Base-by-base conservation (phyloP, 1,140 invertebrate species). In the Drosophila nigromelanica region DNA sequence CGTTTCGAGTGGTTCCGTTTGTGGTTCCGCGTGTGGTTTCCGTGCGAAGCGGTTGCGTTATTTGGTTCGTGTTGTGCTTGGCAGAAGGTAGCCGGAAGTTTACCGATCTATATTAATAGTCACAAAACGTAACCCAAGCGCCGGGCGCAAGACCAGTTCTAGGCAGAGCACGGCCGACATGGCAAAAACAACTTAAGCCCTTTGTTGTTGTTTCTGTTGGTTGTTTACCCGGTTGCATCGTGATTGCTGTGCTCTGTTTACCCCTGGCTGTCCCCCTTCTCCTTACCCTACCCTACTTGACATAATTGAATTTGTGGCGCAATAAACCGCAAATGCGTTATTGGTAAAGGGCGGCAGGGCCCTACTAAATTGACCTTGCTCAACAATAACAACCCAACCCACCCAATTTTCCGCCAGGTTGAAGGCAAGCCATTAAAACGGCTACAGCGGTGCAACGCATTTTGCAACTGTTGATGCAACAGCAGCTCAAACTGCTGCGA, bases 371-470 rank as follows among this genome's bases (percentile, higher is more conserved):
- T 42, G 61, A 50, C 43, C 61, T 56, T 71, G 64, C 24, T 33
- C 43, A 56, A 14, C 7, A 14, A 18, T 33, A 18, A 6, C 40
- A 2, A 18, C 6, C 14, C 10, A 55, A 21, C 54, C 18, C 0
- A 3, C 12, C 37, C 48, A 39, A 33, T 40, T 71, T 21, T 48
- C 42, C 48, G 40, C 2, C 52, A 83, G 80, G 75, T 78, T 76
- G 62, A 60, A 61, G 51, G 48, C 52, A 78, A 78, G 72, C 66
- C 68, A 24, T 40, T 91, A 91, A 74, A 82, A 91, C 90, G 90
- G 90, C 90, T 90, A 91, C 90, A 91, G 90, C 90, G 43, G 90
- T 91, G 90, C 90, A 91, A 78, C 80, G 90, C 47, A 85, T 91
- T 78, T 42, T 89, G 64, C 79, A 91, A 91, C 75, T 91, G 82